These are phyloP conservation scores for Xestia c-nigrum DNA, from an alignment of 2,888 invertebrate species.

Conservation along the genomic window DNA sequence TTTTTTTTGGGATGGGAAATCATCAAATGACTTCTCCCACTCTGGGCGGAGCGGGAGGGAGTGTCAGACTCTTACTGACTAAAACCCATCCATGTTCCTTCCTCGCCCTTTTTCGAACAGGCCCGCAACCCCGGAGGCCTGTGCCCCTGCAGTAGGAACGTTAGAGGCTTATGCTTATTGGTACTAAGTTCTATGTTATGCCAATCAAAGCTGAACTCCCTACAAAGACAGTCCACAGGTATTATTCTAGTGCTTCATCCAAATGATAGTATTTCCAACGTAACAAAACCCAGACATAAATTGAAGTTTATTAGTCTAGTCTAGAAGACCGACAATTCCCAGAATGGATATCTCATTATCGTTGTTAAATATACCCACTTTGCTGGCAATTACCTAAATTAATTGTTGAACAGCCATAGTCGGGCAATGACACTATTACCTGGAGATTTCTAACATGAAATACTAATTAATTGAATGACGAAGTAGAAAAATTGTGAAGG, in stretches of 20 bases:
- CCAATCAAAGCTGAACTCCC: conserved; percentile 27
- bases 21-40: no score
- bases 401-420: conserved; percentile 47
- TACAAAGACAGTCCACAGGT: not conserved
- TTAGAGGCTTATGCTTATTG: no score
- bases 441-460: conserved; percentile 45
- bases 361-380: conserved; percentile 54
- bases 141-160: no score
- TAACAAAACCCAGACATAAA: conserved; percentile 41
- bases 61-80: no score
- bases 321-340: conserved; percentile 36
- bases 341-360: conserved; percentile 49
- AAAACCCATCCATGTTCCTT: no score
- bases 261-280: conserved; percentile 29
- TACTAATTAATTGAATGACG: conserved; percentile 62
- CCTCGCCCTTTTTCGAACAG: no score
- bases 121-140: no score
- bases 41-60: no score
- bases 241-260: conserved; percentile 18
- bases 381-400: conserved; percentile 61
- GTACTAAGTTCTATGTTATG: conserved; percentile 1
- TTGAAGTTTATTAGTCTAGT: conserved; percentile 48
- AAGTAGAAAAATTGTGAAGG: conserved; percentile 40
- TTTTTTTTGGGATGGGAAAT: no score
- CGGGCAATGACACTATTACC: conserved; percentile 60